Percentiles rank a stretch among this genome's conserved stretches.
phyloP scores from a whole-genome alignment of 2,888 invertebrate species.

The Acanthoscelides obtectus region DNA sequence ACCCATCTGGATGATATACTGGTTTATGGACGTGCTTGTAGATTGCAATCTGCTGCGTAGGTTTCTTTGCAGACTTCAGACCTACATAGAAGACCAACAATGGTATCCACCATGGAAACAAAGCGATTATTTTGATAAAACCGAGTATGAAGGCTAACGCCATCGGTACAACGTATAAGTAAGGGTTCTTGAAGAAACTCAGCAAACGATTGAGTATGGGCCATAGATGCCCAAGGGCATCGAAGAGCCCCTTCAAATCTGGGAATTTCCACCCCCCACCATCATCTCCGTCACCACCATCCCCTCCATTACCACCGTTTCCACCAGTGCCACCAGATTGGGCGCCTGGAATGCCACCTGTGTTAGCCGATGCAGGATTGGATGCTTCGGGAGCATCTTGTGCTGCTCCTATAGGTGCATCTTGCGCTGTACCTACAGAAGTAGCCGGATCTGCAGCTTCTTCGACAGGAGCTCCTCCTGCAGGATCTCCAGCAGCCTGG shows the following conservation, averaged over 20 bases:
- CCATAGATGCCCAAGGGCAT: slow-evolving; percentile 31
- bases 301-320: slow-evolving; percentile 24
- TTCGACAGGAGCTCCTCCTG: slow-evolving; percentile 12
- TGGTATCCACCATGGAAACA: slow-evolving; percentile 63
- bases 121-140: slow-evolving; percentile 57
- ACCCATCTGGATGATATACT: slow-evolving; percentile 49
- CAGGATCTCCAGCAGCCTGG: slow-evolving; percentile 19
- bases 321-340: slow-evolving; percentile 10
- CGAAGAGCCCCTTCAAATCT: slow-evolving; percentile 38
- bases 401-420: slow-evolving; percentile 23
- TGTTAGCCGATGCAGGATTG: slow-evolving; percentile 12
- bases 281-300: slow-evolving; percentile 24
- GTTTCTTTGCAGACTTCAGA: slow-evolving; percentile 29
- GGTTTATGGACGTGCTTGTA: slow-evolving; percentile 43
- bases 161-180: slow-evolving; percentile 56
- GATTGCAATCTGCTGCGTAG: slow-evolving; percentile 31
- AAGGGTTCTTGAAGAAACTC: slow-evolving; percentile 44
- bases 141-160: slow-evolving; percentile 59
- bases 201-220: slow-evolving; percentile 28
- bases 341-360: slow-evolving; percentile 18
- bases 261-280: slow-evolving; percentile 33
- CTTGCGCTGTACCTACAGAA: slow-evolving; percentile 34
- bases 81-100: slow-evolving; percentile 42
- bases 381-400: slow-evolving; percentile 19
- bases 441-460: slow-evolving; percentile 44